Evolutionary conservation across 2,888 invertebrate genomes (phyloP).

Genomic region (Hymenopus coronatus): DNA sequence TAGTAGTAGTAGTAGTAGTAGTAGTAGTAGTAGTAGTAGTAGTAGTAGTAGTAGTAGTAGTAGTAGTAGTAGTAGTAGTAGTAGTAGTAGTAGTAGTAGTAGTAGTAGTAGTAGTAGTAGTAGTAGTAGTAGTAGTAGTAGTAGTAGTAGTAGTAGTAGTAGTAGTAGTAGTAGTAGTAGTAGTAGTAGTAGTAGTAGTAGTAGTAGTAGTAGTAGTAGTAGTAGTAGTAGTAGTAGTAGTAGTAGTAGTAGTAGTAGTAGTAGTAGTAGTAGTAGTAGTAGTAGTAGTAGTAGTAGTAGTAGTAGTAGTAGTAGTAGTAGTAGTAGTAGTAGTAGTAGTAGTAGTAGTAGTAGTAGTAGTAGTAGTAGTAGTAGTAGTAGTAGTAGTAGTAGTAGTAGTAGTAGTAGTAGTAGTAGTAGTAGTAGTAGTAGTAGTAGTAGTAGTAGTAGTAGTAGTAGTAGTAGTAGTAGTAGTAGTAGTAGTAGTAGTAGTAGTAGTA

Average conservation of each 20-base stretch:
- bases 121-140: conserved; percentile 3
- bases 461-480: conserved; percentile 10
- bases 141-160: conserved; percentile 8
- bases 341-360: conserved; percentile 10
- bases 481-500: conserved; percentile 10
- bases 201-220: conserved; percentile 6
- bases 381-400: conserved; percentile 10
- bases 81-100: conserved; percentile 4
- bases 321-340: conserved; percentile 10
- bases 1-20: conserved; percentile 4
- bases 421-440: conserved; percentile 10
- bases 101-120: not conserved
- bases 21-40: conserved; percentile 8
- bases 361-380: conserved; percentile 10
- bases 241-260: conserved; percentile 10
- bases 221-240: conserved; percentile 8
- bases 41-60: conserved; percentile 8
- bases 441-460: conserved; percentile 10
- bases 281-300: conserved; percentile 10
- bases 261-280: conserved; percentile 10
- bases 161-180: conserved; percentile 4
- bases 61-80: not conserved
- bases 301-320: conserved; percentile 10
- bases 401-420: conserved; percentile 10
- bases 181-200: not conserved